Percentiles rank a stretch among this genome's conserved stretches.
These are phyloP conservation scores for Microctenopoma steveboyesi DNA, from an alignment of 2,797 vertebrate genomes.

Conservation along the genomic window DNA sequence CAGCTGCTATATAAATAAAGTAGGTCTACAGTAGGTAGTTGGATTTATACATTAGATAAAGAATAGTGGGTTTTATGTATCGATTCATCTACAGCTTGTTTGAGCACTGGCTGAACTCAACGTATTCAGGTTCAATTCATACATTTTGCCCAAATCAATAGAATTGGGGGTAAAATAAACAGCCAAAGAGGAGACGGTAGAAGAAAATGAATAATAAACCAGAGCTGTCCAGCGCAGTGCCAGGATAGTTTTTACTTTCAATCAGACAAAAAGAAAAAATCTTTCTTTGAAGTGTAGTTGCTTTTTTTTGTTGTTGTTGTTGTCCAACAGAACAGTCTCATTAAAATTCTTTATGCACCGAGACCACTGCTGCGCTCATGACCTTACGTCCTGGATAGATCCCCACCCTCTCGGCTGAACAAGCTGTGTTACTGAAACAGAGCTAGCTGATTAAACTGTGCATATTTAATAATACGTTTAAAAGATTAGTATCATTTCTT, in stretches of 20 bases:
- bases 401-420: slow-evolving; percentile 15
- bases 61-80: too few relatives aligned
- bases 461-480: slow-evolving; percentile 44
- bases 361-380: slow-evolving; percentile 16
- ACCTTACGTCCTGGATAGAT: slow-evolving; percentile 32
- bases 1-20: too few relatives aligned
- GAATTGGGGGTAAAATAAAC: too few relatives aligned
- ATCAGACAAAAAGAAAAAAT: too few relatives aligned
- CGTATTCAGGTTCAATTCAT: background rate
- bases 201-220: too few relatives aligned
- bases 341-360: slow-evolving; percentile 32
- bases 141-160: background rate
- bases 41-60: too few relatives aligned
- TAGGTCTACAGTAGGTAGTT: too few relatives aligned
- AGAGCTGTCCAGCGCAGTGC: too few relatives aligned
- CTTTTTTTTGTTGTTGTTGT: background rate
- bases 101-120: background rate
- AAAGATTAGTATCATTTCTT: slow-evolving; percentile 18
- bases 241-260: too few relatives aligned
- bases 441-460: slow-evolving; percentile 45
- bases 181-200: too few relatives aligned
- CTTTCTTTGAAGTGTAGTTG: background rate
- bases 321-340: slow-evolving; percentile 16
- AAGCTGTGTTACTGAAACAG: slow-evolving; percentile 36
- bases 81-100: background rate